Evolutionary conservation across 2,797 vertebrate species (phyloP).

Genomic region (Buphagus erythrorhynchus): DNA sequence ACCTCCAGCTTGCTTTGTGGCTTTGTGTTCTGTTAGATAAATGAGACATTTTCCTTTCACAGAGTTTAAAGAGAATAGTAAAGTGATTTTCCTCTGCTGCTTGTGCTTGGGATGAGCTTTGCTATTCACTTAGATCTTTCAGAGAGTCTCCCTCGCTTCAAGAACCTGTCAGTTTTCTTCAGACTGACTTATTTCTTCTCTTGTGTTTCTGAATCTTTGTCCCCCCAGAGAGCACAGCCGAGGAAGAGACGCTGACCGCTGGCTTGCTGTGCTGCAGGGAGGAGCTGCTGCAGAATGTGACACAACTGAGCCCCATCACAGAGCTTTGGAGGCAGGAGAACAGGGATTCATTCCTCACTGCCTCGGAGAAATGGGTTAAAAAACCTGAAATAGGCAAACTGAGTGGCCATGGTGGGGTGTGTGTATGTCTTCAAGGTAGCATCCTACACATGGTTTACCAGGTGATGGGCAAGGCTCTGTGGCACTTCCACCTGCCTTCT

Average conservation of each 20-base stretch:
- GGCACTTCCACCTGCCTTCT: background rate
- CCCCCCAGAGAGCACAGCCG: conserved; percentile 43
- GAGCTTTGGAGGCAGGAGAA: conserved; percentile 80
- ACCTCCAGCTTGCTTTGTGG: conserved; percentile 73
- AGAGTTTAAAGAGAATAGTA: conserved; percentile 80
- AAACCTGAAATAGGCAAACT: background rate
- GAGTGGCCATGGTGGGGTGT: fast-evolving
- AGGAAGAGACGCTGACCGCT: conserved; percentile 57
- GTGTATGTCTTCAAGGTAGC: background rate
- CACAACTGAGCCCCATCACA: conserved; percentile 73
- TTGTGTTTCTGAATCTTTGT: conserved; percentile 51
- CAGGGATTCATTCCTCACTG: conserved; percentile 73
- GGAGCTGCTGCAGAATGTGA: conserved; percentile 75
- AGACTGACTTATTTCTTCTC: conserved; percentile 68
- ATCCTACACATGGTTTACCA: background rate
- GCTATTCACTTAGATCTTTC: conserved; percentile 76
- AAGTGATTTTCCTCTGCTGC: conserved; percentile 73
- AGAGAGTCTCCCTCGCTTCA: conserved; percentile 25
- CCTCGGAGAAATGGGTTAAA: conserved; percentile 78
- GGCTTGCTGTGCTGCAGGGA: conserved; percentile 68
- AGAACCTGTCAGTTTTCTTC: conserved; percentile 73
- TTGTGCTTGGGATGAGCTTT: conserved; percentile 66
- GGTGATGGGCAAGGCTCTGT: background rate
- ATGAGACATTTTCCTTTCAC: conserved; percentile 77
- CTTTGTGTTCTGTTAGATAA: conserved; percentile 78